phyloP scores from a whole-genome alignment of 2,797 vertebrate species.

The Octomys mimax region DNA sequence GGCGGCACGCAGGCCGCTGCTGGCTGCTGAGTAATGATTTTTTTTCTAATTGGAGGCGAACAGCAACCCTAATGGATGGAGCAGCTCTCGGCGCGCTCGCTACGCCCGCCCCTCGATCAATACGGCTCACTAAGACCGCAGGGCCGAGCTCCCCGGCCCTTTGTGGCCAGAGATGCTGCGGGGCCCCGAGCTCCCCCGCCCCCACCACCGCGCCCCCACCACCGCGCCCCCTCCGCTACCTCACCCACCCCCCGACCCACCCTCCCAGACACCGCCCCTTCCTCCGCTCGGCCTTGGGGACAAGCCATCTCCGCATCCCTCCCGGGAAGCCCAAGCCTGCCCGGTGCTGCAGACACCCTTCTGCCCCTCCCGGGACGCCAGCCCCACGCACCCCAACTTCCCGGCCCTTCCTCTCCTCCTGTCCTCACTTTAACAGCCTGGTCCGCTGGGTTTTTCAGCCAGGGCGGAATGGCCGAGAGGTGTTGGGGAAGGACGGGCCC shows the following conservation, averaged over 20 bases:
- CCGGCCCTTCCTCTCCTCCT: slow-evolving; percentile 25
- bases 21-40: slow-evolving; percentile 92
- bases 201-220: slow-evolving; percentile 73
- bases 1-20: slow-evolving; percentile 89
- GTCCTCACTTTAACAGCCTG: not conserved
- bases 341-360: not conserved
- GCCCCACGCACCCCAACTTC: not conserved
- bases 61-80: slow-evolving; percentile 92
- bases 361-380: not conserved
- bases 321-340: not conserved
- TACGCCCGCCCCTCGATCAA: slow-evolving; percentile 92
- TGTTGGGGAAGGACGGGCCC: not conserved
- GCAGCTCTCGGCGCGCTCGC: slow-evolving; percentile 88
- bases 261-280: not conserved
- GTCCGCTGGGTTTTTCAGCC: slow-evolving; percentile 78
- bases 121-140: slow-evolving; percentile 89
- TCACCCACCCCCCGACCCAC: slow-evolving; percentile 76
- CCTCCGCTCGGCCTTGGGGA: not conserved
- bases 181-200: slow-evolving; percentile 81
- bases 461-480: slow-evolving; percentile 64
- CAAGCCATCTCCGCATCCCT: not conserved
- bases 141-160: slow-evolving; percentile 90
- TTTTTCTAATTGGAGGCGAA: slow-evolving; percentile 93
- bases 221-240: slow-evolving; percentile 85
- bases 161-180: slow-evolving; percentile 90